Evolutionary conservation across 1,140 invertebrate species (phyloP), one percentile per base, ranked within the genome.

Genomic region (Dendrolimus punctatus): DNA sequence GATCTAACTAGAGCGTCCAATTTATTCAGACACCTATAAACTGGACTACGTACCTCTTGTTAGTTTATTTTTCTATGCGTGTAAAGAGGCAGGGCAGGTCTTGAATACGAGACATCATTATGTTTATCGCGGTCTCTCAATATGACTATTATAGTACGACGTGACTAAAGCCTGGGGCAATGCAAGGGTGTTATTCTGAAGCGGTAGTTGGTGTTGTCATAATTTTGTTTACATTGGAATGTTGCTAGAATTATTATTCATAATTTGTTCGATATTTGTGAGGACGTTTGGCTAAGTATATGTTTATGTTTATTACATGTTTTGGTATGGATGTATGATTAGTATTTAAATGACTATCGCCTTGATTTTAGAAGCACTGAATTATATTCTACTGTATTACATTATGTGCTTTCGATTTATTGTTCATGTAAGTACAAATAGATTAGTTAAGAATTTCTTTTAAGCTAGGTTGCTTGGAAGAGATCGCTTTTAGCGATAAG

Each of bases 201-300:
- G 40, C 45, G 45, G 53, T 58, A 46, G 56, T 53, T 38, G 43
- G 46, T 51, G 55, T 51, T 53, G 59, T 43, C 44, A 52, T 60
- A 58, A 56, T 65, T 58, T 69, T 64, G 55, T 65, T 62, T 62
- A 60, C 53, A 59, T 58, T 65, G 60, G 60, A 53, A 68, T 63
- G 55, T 42, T 40, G 40, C 10, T 49, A 49, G 52, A 51, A 60
- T 55, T 55, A 57, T 46, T 51, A 40, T 46, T 55, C 45, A 45
- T 57, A 48, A 53, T 54, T 39, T 60, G 39, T 42, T 2, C 37
- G 42, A 39, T 39, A 38, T 38, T 49, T 39, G 10, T 8, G 9
- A 40, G 9, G 37, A 10, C 39, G 23, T 40, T 49, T 49, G 10
- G 39, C 23, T 23, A 23, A 23, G 23, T 23, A 23, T 23, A 23